A percentile compares a stretch with the other conserved stretches of the same genome.
Conservation (phyloP, 1,140 invertebrate species). For the Trissolcus basalis region DNA sequence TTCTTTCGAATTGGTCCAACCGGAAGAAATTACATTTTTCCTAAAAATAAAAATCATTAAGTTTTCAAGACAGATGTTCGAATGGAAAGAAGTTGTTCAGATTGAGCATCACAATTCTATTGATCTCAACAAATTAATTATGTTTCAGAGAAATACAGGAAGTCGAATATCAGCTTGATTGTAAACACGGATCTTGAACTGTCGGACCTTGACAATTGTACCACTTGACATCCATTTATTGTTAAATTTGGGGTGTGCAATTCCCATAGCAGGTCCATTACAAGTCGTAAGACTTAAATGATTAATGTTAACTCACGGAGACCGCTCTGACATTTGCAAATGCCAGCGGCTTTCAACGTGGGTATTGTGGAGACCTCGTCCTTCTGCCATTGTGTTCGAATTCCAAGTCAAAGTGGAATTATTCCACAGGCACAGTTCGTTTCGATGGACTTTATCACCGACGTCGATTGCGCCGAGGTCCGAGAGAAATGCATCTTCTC, state of each 20-base stretch:
- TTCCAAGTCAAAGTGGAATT: constrained; percentile 54
- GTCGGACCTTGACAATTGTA: constrained; percentile 20
- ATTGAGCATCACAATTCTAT: too few species aligned
- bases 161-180: constrained; percentile 9
- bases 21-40: too few species aligned
- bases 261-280: constrained; percentile 40
- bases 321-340: constrained; percentile 68
- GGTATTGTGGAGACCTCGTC: constrained; percentile 46
- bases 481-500: constrained; percentile 57
- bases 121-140: too few species aligned
- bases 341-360: constrained; percentile 69
- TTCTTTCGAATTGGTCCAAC: too few species aligned
- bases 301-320: constrained; percentile 63
- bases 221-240: constrained; percentile 11
- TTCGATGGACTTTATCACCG: constrained; percentile 29
- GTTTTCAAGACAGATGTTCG: too few species aligned
- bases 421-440: constrained; percentile 35
- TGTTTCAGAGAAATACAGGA: constrained; percentile 10
- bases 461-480: constrained; percentile 18
- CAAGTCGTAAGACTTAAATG: constrained; percentile 55
- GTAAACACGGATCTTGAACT: neutral
- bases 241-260: neutral
- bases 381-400: constrained; percentile 58
- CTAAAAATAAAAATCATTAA: too few species aligned
- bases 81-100: too few species aligned